A percentile compares a stretch with the other conserved stretches of the same genome.
Conservation (phyloP, 92 coral and sea anemone species). For the Epizoanthus ramosus region DNA sequence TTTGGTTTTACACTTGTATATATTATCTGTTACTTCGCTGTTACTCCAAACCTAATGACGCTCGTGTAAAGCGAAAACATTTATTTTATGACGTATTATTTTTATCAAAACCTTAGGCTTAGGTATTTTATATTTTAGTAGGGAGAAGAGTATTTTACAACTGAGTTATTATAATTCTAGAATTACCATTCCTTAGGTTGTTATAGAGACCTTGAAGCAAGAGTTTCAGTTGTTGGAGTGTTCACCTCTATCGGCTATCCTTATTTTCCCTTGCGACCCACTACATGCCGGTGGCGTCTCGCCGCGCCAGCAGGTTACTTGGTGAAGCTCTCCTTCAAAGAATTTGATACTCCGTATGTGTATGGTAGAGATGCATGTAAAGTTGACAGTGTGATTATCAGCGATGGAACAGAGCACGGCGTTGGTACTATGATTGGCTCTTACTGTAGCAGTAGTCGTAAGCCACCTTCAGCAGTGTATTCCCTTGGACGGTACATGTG, state of each 20-base stretch:
- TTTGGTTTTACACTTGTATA: too few species aligned
- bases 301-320: conserved; percentile 18
- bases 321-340: conserved; percentile 28
- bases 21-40: too few species aligned
- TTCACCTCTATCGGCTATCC: conserved; percentile 25
- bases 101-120: too few species aligned
- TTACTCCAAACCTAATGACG: too few species aligned
- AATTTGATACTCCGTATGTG: conserved; percentile 1
- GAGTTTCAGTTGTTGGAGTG: conserved; percentile 3
- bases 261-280: background rate
- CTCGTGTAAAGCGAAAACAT: too few species aligned
- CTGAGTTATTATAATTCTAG: background rate
- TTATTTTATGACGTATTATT: too few species aligned
- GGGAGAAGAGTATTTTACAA: too few species aligned
- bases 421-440: conserved; percentile 21
- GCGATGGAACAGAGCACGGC: background rate
- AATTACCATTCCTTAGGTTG: background rate
- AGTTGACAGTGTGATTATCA: conserved; percentile 6
- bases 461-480: conserved; percentile 10
- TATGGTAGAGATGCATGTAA: background rate
- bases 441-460: background rate
- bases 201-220: background rate
- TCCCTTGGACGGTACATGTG: conserved; percentile 13
- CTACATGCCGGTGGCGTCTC: conserved; percentile 8
- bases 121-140: too few species aligned